Conservation (phyloP, 2,888 invertebrate species). For the Rugalucina vietnamica region DNA sequence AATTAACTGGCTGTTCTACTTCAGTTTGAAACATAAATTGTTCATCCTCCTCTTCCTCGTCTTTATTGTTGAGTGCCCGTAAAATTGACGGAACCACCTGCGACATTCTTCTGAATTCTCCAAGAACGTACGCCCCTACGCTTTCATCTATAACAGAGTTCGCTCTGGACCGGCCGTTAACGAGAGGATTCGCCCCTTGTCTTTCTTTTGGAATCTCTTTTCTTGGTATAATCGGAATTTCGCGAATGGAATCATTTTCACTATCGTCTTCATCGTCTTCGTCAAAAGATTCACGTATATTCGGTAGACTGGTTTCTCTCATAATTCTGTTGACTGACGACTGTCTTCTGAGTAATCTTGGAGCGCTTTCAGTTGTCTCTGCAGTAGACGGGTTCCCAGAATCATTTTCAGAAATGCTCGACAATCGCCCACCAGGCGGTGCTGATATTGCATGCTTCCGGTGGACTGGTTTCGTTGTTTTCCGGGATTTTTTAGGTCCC, state of each 20-base stretch:
- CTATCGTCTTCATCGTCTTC: neutral
- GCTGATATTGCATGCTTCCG: neutral
- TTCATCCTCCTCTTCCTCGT: conserved; percentile 43
- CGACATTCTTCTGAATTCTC: conserved; percentile 70
- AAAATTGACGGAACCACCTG: conserved; percentile 72
- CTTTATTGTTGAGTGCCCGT: conserved; percentile 63
- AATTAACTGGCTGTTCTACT: conserved; percentile 3
- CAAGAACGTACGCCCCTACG: conserved; percentile 69
- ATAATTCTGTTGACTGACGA: conserved; percentile 34
- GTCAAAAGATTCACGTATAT: conserved; percentile 38
- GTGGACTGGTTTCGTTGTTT: neutral
- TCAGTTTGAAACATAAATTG: conserved; percentile 21
- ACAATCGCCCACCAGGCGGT: neutral
- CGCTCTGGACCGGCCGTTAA: conserved; percentile 5
- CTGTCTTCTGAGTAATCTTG: neutral
- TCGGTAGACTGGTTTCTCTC: conserved; percentile 41
- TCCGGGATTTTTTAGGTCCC: too few species aligned
- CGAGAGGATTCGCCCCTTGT: conserved; percentile 5
- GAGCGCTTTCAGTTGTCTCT: neutral
- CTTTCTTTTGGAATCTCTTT: neutral
- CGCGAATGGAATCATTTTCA: neutral
- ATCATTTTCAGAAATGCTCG: neutral
- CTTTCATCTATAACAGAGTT: conserved; percentile 32
- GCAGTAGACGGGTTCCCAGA: neutral
- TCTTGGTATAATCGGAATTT: neutral